Percentiles rank a stretch among this genome's conserved stretches.
Conservation (phyloP, 1,140 invertebrate genomes). For the Anagrus nilaparvatae region DNA sequence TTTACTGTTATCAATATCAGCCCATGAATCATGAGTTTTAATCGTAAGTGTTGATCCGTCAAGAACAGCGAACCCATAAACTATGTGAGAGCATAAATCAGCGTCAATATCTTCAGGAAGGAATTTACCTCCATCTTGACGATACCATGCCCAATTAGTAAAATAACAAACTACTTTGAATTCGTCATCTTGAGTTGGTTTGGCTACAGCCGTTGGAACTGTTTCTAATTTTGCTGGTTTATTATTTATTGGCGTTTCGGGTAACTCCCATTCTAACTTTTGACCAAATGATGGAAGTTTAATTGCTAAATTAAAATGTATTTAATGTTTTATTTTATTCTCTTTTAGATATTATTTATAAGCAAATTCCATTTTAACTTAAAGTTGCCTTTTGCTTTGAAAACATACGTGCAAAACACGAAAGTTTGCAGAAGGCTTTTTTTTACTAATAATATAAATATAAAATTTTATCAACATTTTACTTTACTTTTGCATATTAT, state of each 20-base stretch:
- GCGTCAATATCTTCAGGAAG: slow-evolving; percentile 52
- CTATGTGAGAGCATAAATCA: slow-evolving; percentile 55
- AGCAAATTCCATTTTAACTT: no score
- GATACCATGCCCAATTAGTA: slow-evolving; percentile 56
- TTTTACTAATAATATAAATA: no score
- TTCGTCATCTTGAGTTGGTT: slow-evolving; percentile 19
- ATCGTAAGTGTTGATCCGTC: slow-evolving; percentile 43
- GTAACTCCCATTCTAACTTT: slow-evolving; percentile 24
- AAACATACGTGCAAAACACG: no score
- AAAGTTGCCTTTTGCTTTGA: no score
- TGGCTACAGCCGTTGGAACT: neutral
- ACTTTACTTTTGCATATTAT: no score
- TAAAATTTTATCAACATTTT: no score
- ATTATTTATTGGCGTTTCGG: neutral
- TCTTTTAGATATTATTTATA: no score
- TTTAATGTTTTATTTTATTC: no score
- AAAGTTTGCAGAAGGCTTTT: no score
- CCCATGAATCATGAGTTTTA: slow-evolving; percentile 52
- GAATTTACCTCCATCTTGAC: slow-evolving; percentile 48
- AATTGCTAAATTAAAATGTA: slow-evolving; percentile 29
- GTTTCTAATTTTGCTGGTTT: neutral
- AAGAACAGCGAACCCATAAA: slow-evolving; percentile 58
- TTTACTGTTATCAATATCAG: slow-evolving; percentile 50
- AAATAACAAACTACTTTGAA: slow-evolving; percentile 55
- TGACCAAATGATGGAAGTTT: slow-evolving; percentile 23